Evolutionary conservation across 1,140 invertebrate genomes (phyloP).

Genomic region (Leptestheria dahalacensis): DNA sequence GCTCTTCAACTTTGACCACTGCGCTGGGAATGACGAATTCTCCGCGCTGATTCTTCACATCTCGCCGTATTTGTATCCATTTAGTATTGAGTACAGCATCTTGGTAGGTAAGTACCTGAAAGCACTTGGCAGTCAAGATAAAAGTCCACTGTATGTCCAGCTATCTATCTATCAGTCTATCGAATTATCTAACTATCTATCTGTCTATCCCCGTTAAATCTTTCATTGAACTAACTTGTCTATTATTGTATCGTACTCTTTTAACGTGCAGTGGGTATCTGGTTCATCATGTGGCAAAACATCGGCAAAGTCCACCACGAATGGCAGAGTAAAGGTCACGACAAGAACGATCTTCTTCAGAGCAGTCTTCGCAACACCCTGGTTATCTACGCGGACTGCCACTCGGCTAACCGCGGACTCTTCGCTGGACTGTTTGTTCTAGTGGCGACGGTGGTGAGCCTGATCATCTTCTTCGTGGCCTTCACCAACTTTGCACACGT

Average conservation of each 20-base stretch:
- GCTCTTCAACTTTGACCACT: constrained; percentile 19
- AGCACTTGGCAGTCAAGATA: too few relatives aligned
- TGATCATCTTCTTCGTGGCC: constrained; percentile 51
- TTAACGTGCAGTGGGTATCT: constrained; percentile 40
- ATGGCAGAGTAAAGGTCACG: constrained; percentile 17
- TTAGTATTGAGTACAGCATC: constrained; percentile 57
- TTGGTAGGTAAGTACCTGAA: constrained; percentile 43
- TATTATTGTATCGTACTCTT: not conserved
- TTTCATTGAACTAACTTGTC: not conserved
- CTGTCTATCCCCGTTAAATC: not conserved
- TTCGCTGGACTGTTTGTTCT: constrained; percentile 49
- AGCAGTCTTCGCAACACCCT: constrained; percentile 34
- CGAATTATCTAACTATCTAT: not conserved
- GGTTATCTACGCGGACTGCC: constrained; percentile 51
- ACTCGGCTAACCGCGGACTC: constrained; percentile 50
- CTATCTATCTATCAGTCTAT: not conserved
- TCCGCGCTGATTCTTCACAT: constrained; percentile 33
- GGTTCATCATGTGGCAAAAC: constrained; percentile 54
- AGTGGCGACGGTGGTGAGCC: constrained; percentile 41
- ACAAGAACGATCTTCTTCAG: constrained; percentile 17
- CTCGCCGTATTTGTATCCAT: constrained; percentile 53
- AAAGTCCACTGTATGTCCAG: too few relatives aligned
- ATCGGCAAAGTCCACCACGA: constrained; percentile 40
- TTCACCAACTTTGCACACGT: constrained; percentile 34
- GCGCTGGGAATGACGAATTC: constrained; percentile 32